phyloP scores from a whole-genome alignment of 2,113 vertebrate species.

The Platichthys flesus region DNA sequence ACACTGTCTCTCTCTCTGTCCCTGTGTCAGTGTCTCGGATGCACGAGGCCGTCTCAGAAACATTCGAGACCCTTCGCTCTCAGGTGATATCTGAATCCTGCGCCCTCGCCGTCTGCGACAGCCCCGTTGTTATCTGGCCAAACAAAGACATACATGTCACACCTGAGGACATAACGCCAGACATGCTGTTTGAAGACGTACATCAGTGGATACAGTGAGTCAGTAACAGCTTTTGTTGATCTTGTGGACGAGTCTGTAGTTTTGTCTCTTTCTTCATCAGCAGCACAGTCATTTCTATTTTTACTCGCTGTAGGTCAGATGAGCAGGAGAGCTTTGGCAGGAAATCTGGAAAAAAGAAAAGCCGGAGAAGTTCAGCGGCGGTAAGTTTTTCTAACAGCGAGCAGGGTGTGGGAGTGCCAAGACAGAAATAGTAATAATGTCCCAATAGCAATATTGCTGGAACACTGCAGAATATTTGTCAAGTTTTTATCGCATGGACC shows the following conservation, averaged over 20 bases:
- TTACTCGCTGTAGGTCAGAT: slow-evolving; percentile 62
- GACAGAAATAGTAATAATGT: neutral
- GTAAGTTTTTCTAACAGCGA: slow-evolving; percentile 43
- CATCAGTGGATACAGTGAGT: slow-evolving; percentile 87
- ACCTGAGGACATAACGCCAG: slow-evolving; percentile 80
- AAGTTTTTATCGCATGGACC: no score
- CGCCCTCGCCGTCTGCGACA: slow-evolving; percentile 85
- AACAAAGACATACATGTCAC: slow-evolving; percentile 80
- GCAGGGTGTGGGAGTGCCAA: neutral
- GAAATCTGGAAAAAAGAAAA: slow-evolving; percentile 78
- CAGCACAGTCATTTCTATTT: neutral
- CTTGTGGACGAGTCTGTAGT: neutral
- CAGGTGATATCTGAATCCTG: slow-evolving; percentile 88
- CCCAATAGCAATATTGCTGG: neutral
- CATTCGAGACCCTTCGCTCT: slow-evolving; percentile 83
- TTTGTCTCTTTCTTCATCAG: neutral
- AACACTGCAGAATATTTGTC: neutral
- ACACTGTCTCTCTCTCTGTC: neutral
- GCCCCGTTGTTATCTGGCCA: slow-evolving; percentile 90
- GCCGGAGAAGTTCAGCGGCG: slow-evolving; percentile 48
- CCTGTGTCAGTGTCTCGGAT: slow-evolving; percentile 79
- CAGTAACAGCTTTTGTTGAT: neutral
- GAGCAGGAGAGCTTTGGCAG: slow-evolving; percentile 70
- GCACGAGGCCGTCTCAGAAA: slow-evolving; percentile 82
- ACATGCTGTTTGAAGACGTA: slow-evolving; percentile 84